These are phyloP conservation scores for Hemicrepidius hirtus DNA, from an alignment of 2,888 invertebrate genomes.

Conservation along the genomic window DNA sequence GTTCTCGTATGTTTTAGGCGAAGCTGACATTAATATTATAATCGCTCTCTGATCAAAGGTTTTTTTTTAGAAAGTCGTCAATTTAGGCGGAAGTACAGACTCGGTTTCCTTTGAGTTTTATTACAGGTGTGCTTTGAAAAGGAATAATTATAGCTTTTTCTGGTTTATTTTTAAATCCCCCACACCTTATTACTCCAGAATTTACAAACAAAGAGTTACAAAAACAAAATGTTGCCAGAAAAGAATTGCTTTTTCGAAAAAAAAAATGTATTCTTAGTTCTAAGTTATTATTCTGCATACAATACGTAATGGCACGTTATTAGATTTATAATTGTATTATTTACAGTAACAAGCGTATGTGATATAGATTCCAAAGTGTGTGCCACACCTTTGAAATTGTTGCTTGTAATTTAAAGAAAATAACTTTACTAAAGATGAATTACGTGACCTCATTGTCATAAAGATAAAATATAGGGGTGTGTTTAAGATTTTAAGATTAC, in stretches of 20 bases:
- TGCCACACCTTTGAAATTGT: constrained; percentile 19
- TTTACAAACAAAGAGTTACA: constrained; percentile 25
- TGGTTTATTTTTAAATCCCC: not conserved
- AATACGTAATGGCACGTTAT: constrained; percentile 28
- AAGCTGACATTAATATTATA: constrained; percentile 11
- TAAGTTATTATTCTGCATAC: constrained; percentile 16
- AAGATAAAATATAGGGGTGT: constrained; percentile 1
- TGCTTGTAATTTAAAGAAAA: constrained; percentile 20
- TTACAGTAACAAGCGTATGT: constrained; percentile 1
- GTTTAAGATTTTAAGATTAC: not conserved
- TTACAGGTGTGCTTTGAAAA: not conserved
- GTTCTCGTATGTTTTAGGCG: not conserved
- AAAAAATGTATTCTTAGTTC: not conserved
- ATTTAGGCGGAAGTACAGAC: constrained; percentile 20
- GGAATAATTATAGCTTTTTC: too few relatives aligned
- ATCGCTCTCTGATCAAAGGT: constrained; percentile 17
- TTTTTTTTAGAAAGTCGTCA: constrained; percentile 20
- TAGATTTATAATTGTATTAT: constrained; percentile 11
- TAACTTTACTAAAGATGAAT: not conserved
- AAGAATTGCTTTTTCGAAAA: too few relatives aligned
- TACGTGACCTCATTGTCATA: constrained; percentile 4
- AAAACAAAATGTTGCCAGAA: constrained; percentile 5
- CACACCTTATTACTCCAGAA: not conserved
- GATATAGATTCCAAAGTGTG: constrained; percentile 22
- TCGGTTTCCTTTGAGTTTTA: constrained; percentile 2